phyloP scores from a whole-genome alignment of 2,888 invertebrate species.

The Isoperla grammatica region DNA sequence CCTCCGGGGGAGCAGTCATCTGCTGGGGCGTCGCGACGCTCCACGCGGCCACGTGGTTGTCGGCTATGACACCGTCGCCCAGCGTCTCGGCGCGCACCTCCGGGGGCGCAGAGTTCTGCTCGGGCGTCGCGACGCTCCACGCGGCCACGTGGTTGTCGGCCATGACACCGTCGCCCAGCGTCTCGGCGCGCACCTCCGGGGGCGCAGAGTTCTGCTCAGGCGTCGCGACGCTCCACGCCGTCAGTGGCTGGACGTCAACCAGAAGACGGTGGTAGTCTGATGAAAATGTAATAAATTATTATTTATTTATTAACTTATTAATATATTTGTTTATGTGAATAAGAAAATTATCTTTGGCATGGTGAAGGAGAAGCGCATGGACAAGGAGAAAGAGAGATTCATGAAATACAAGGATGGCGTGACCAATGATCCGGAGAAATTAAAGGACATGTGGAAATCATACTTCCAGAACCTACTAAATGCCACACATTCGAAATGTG shows the following conservation, averaged over 20 bases:
- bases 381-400: too few species aligned
- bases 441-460: too few species aligned
- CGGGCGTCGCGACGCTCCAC: constrained; percentile 48
- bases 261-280: too few species aligned
- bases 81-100: constrained; percentile 2
- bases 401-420: too few species aligned
- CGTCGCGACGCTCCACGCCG: constrained; percentile 7
- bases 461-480: too few species aligned
- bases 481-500: too few species aligned
- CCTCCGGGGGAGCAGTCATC: constrained; percentile 9
- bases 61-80: not conserved
- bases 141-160: constrained; percentile 34
- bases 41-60: constrained; percentile 44
- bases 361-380: too few species aligned
- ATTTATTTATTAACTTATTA: too few species aligned
- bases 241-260: not conserved
- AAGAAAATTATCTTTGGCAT: too few species aligned
- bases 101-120: constrained; percentile 3
- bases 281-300: too few species aligned
- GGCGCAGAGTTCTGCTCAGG: constrained; percentile 4
- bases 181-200: constrained; percentile 3
- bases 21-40: constrained; percentile 43
- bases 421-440: too few species aligned
- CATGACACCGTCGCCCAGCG: not conserved
- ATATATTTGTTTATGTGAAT: too few species aligned